Base-by-base conservation (phyloP, 2,797 vertebrate species). In the Menidia menidia region DNA sequence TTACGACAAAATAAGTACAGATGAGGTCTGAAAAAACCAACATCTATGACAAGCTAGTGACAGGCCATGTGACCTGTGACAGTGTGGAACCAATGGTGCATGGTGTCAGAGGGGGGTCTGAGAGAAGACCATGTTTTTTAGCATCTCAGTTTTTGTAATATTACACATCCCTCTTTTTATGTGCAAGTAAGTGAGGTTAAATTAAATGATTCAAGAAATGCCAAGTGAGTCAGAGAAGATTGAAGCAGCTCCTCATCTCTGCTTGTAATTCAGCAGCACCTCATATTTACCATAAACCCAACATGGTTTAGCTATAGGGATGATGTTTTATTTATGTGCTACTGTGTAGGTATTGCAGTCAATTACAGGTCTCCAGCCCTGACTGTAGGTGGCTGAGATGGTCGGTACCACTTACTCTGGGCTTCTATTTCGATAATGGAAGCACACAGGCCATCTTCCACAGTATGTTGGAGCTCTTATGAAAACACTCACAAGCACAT, bases 401-500 rank as follows among this genome's bases (percentile, higher is more conserved):
- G 56, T 47, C 56, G 42, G 18, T 14, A 31, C 30, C 25, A 25
- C 25, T 25, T 25, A 25, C 25, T 25, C 25, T 25, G 25, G 25
- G 25, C 25, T 25, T 25, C 25, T 25, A 25, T 25, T 25, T 25
- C 25, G 25, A 57, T 60, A 64, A 74, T 60, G 60, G 15, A 56
- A 25, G 25, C 25, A 39, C 6, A 10, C 35, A 39, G 33, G 41
- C 47, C 44, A 73, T 82, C 51, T 30, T 9, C 72, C 57, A 60
- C n/a, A 50, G 70, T 66, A 70, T 43, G 47, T 60, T 10, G 25
- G 9, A 15, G 19, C 4, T 48, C 45, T 16, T 4, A 52, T 18
- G 12, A 73, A 43, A 63, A 25, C 35, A 57, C 25, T 42, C 14
- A 57, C n/a, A 14, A n/a, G 18, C 6, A 48, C 1, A 16, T 3